Percentiles rank a stretch among this genome's conserved stretches.
phyloP scores from a whole-genome alignment of 2,888 invertebrate genomes.

The Boloria selene region DNA sequence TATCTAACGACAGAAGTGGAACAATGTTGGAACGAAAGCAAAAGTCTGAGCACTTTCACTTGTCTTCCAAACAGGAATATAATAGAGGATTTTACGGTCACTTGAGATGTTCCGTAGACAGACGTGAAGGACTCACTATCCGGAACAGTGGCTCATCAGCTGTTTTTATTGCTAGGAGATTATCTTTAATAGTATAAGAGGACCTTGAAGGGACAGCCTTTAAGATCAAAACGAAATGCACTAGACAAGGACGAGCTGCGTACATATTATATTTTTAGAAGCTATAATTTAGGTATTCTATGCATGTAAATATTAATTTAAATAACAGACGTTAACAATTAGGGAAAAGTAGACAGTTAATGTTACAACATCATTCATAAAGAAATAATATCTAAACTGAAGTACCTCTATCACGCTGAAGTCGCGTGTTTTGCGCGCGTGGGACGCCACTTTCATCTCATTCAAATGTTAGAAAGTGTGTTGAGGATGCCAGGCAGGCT shows the following conservation, averaged over 20 bases:
- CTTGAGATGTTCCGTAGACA: conserved; percentile 52
- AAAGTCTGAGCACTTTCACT: conserved; percentile 62
- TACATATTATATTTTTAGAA: not conserved
- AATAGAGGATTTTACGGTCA: conserved; percentile 55
- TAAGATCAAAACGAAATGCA: not conserved
- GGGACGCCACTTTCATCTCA: conserved; percentile 39
- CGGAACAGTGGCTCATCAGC: conserved; percentile 61
- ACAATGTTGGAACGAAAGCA: conserved; percentile 50
- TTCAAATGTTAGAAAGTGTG: conserved; percentile 41
- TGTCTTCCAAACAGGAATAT: conserved; percentile 49
- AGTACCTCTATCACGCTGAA: not conserved
- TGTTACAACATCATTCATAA: not conserved
- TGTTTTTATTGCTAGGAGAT: conserved; percentile 46
- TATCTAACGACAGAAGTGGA: not conserved
- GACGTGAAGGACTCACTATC: conserved; percentile 49
- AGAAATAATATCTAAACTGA: conserved; percentile 1
- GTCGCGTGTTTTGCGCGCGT: conserved; percentile 5
- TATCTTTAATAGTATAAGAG: not conserved
- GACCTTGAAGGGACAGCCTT: not conserved
- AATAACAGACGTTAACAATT: too few species aligned
- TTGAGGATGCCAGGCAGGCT: conserved; percentile 20
- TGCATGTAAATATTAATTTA: too few species aligned
- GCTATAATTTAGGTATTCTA: too few species aligned
- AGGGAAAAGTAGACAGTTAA: too few species aligned
- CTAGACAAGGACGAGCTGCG: not conserved